Conservation (phyloP, 2,797 vertebrate genomes). For the Platalea minor region DNA sequence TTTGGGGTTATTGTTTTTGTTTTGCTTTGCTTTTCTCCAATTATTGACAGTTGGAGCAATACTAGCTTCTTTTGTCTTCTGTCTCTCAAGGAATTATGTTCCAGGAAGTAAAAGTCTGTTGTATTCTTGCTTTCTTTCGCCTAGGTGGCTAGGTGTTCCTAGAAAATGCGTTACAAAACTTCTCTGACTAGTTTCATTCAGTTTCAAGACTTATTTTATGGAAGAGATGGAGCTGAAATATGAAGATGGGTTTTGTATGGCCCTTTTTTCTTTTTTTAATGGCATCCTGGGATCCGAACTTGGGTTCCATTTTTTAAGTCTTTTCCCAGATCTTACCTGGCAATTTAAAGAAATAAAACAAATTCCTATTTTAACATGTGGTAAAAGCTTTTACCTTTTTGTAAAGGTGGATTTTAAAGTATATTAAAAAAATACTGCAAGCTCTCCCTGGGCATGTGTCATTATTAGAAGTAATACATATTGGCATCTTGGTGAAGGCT, state of each 20-base stretch:
- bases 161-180: background rate
- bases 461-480: background rate
- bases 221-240: background rate
- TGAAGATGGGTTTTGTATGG: background rate
- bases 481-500: background rate
- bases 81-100: background rate
- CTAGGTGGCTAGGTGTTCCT: background rate
- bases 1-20: background rate
- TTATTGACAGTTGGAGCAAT: background rate
- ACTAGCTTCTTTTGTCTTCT: background rate
- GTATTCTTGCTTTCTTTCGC: background rate
- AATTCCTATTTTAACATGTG: background rate
- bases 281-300: background rate
- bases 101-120: slow-evolving; percentile 7
- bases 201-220: background rate
- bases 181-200: background rate
- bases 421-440: background rate
- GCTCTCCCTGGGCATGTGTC: background rate
- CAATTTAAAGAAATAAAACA: background rate
- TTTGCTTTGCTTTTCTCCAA: background rate
- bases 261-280: background rate
- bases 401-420: background rate
- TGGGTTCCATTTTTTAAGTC: background rate
- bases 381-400: background rate
- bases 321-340: background rate